A percentile compares a stretch with the other conserved stretches of the same genome.
These are phyloP conservation scores for Metacarcinus magister DNA, from an alignment of 2,888 invertebrate genomes.

Conservation along the genomic window DNA sequence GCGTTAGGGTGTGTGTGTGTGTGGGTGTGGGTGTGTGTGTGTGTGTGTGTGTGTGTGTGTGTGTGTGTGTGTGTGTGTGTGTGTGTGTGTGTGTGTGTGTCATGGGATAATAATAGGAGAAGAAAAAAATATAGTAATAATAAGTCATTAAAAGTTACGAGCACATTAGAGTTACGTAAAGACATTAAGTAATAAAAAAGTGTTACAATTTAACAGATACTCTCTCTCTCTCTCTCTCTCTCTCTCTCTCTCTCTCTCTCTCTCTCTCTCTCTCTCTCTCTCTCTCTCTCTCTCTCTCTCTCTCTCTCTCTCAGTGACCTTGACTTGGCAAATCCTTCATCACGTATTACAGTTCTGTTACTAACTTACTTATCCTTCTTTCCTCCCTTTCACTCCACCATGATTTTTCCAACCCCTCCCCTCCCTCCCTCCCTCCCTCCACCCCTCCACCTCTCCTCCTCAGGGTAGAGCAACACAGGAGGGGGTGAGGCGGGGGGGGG, in stretches of 20 bases:
- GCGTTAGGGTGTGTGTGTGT: too few species aligned
- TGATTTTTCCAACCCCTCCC: background rate
- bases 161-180: background rate
- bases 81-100: background rate
- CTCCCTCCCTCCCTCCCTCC: background rate
- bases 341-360: background rate
- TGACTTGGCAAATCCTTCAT: background rate
- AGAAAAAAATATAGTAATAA: conserved; percentile 33
- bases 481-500: background rate
- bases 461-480: background rate
- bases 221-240: conserved; percentile 48
- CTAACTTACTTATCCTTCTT: background rate
- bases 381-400: background rate
- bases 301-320: background rate
- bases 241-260: conserved; percentile 48
- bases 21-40: too few species aligned
- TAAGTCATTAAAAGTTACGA: background rate
- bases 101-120: background rate
- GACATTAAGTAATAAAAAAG: background rate
- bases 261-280: conserved; percentile 48
- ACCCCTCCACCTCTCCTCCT: background rate
- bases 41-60: background rate
- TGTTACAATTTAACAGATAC: background rate
- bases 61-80: background rate
- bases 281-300: conserved; percentile 37